Conservation (phyloP, 2,888 invertebrate species). For the Ennomos fuscantarius region DNA sequence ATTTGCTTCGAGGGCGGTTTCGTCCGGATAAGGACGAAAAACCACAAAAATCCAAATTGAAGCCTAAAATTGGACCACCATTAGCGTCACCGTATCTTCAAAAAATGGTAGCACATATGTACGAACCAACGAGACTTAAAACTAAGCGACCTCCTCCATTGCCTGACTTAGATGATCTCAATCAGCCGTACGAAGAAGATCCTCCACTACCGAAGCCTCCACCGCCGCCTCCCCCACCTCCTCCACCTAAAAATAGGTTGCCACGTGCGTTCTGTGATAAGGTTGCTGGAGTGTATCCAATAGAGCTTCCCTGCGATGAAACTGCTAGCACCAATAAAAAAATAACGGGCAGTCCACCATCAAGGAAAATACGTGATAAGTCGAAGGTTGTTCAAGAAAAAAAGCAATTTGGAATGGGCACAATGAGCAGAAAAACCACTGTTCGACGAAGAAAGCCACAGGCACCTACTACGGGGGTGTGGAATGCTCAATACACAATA, state of each 20-base stretch:
- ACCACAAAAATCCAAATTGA: slow-evolving; percentile 45
- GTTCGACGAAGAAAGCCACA: slow-evolving; percentile 50
- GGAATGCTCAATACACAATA: slow-evolving; percentile 66
- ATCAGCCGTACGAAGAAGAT: slow-evolving; percentile 68
- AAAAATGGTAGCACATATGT: slow-evolving; percentile 60
- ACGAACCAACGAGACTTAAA: slow-evolving; percentile 52
- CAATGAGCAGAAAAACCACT: slow-evolving; percentile 35
- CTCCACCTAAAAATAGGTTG: slow-evolving; percentile 67
- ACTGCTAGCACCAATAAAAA: slow-evolving; percentile 47
- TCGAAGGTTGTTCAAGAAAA: slow-evolving; percentile 56
- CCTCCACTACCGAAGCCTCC: slow-evolving; percentile 56
- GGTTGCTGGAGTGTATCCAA: slow-evolving; percentile 59
- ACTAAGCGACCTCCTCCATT: slow-evolving; percentile 57
- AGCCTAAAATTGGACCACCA: slow-evolving; percentile 49
- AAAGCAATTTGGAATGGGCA: slow-evolving; percentile 60
- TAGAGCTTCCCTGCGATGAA: slow-evolving; percentile 51
- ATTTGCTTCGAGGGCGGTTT: slow-evolving; percentile 60
- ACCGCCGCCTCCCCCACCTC: slow-evolving; percentile 66
- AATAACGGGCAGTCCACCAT: slow-evolving; percentile 38
- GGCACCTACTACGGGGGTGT: slow-evolving; percentile 60
- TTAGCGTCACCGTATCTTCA: slow-evolving; percentile 68
- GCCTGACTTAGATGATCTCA: slow-evolving; percentile 67
- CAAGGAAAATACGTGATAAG: no score
- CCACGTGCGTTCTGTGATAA: slow-evolving; percentile 62
- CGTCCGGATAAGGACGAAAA: slow-evolving; percentile 48